These are phyloP conservation scores for Morone chrysops DNA, from an alignment of 2,113 vertebrate species.

Conservation along the genomic window DNA sequence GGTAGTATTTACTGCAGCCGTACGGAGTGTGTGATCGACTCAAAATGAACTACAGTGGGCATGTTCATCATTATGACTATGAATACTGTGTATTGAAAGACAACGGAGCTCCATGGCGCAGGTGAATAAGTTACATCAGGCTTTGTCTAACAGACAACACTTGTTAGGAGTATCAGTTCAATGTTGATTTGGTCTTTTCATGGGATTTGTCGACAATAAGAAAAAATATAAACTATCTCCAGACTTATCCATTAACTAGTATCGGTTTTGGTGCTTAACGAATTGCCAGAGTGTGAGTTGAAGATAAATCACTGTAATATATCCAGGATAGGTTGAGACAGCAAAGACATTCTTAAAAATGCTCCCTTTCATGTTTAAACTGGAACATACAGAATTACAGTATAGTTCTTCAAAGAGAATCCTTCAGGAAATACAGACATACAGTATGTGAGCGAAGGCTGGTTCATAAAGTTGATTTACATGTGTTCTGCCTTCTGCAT, in stretches of 20 bases:
- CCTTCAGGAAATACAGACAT: not conserved
- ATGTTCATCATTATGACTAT: not conserved
- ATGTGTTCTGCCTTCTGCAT: slow-evolving; percentile 10
- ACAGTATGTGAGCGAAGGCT: not conserved
- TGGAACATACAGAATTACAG: slow-evolving; percentile 3
- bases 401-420: slow-evolving; percentile 21
- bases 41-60: not conserved
- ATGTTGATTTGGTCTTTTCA: not conserved
- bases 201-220: slow-evolving; percentile 7
- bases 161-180: not conserved
- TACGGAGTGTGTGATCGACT: not conserved
- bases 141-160: not conserved
- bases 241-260: not conserved
- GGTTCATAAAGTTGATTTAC: slow-evolving; percentile 28
- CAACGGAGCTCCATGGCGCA: not conserved
- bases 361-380: slow-evolving; percentile 13
- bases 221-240: not conserved
- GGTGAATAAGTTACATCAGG: not conserved
- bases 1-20: not conserved
- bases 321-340: not conserved
- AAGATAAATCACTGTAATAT: not conserved
- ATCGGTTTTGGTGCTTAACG: not conserved
- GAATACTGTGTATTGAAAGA: not conserved
- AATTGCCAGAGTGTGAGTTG: not conserved
- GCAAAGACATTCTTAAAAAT: not conserved